These are phyloP conservation scores for Cinara cedri DNA, from an alignment of 2,888 invertebrate species.

Conservation along the genomic window DNA sequence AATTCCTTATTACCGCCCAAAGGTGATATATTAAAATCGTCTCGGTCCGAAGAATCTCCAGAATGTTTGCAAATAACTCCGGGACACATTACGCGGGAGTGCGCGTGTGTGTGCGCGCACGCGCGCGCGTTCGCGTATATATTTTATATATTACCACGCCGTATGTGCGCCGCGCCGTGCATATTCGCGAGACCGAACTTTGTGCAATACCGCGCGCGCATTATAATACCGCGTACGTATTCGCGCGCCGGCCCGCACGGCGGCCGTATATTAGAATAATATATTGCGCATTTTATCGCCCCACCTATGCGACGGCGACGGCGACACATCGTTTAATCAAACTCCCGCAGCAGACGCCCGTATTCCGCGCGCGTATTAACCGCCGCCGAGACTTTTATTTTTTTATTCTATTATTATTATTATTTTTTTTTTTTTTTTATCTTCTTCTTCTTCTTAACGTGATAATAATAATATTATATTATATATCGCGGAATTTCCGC, in stretches of 20 bases:
- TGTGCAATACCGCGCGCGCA: conserved; percentile 6
- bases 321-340: conserved; percentile 48
- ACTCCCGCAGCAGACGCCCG: neutral
- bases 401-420: too few relatives aligned
- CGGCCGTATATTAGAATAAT: neutral
- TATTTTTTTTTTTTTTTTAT: too few relatives aligned
- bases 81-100: neutral
- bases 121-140: too few relatives aligned
- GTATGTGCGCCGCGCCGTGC: conserved; percentile 12
- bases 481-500: neutral
- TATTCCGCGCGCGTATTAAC: too few relatives aligned
- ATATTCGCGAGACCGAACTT: conserved; percentile 42
- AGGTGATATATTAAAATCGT: conserved; percentile 56
- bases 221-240: too few relatives aligned
- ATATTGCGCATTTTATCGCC: conserved; percentile 56
- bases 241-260: neutral
- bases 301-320: conserved; percentile 33
- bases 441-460: too few relatives aligned
- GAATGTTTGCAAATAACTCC: conserved; percentile 55
- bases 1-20: conserved; percentile 43
- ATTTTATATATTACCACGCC: too few relatives aligned
- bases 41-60: conserved; percentile 53
- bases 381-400: too few relatives aligned
- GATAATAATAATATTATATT: too few relatives aligned
- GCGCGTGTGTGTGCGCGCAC: neutral